Evolutionary conservation across 2,113 vertebrate species (phyloP), one percentile per base, ranked within the genome.

Genomic region (Notiomystis cincta): DNA sequence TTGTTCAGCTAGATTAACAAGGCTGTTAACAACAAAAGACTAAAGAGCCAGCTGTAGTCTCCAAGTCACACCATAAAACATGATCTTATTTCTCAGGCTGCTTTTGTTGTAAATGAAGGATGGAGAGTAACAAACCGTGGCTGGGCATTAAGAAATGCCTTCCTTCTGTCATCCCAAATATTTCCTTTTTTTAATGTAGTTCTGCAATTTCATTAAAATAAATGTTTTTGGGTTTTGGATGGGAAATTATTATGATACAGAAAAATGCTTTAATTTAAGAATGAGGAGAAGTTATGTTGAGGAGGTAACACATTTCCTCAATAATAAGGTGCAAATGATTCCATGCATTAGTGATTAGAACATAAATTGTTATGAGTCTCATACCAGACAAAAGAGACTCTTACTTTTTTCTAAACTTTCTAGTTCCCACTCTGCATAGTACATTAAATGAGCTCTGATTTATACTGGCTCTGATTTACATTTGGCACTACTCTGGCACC

Each of bases 381-480:
- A 0, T 40, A 67, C 70, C 17, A 78, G 45, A 87, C 28, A 44
- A 67, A 76, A 89, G 60, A 57, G 28, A 23, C 20, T 50, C 53
- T 25, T 87, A 47, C 25, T 83, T 58, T 42, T 62, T 81, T 93
- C 51, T 71, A 84, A 91, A 90, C 31, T 91, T 95, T 87, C 69
- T 61, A 60, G 76, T 62, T 95, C 78, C 56, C 35, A 70, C 33
- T 80, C 51, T 47, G 10, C 25, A 51, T 24, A 35, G 64, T n/a
- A 81, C 10, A 3, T 78, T 91, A 91, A 95, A 91, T 45, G 47
- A 85, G 38, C 16, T 6, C 56, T 92, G 56, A 91, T 97, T 95
- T 96, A 91, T 89, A 85, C 30, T 51, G 31, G 16, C 23, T 96
- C 53, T 93, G 87, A 95, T 92, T 94, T 94, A 90, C 72, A 58